A percentile compares a stretch with the other conserved stretches of the same genome.
These are phyloP conservation scores for Odontocerum albicorne DNA, from an alignment of 2,888 invertebrate species.

Conservation along the genomic window DNA sequence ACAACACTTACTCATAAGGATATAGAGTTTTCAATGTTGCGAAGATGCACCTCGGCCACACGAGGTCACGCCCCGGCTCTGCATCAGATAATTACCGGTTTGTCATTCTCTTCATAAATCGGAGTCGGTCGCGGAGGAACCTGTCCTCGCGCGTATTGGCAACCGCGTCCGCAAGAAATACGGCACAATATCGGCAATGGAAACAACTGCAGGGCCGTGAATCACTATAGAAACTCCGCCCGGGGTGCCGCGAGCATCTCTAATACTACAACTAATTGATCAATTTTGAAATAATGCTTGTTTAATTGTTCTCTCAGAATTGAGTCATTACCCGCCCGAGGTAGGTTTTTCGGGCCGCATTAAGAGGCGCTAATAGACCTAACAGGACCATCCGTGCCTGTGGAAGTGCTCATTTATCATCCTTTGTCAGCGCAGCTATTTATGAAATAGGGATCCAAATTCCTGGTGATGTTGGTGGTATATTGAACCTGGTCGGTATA, in stretches of 20 bases:
- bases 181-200: not conserved
- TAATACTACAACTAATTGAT: conserved; percentile 23
- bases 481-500: no score
- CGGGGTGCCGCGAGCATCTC: conserved; percentile 12
- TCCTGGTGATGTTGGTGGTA: no score
- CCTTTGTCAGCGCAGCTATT: conserved; percentile 28
- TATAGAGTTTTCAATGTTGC: no score
- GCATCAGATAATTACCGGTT: no score
- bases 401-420: conserved; percentile 27
- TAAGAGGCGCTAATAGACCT: conserved; percentile 18
- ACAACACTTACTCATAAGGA: no score
- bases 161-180: no score
- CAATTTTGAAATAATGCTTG: conserved; percentile 34
- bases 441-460: no score
- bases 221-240: conserved; percentile 4
- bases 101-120: no score
- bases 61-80: no score
- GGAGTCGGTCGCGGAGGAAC: no score
- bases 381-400: conserved; percentile 14
- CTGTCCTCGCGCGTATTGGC: no score
- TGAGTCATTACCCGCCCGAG: conserved; percentile 30
- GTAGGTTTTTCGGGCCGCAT: conserved; percentile 5
- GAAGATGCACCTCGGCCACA: no score
- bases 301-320: conserved; percentile 34
- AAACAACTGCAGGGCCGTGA: conserved; percentile 6